phyloP scores from a whole-genome alignment of 2,113 vertebrate genomes.

The Lutjanus erythropterus region DNA sequence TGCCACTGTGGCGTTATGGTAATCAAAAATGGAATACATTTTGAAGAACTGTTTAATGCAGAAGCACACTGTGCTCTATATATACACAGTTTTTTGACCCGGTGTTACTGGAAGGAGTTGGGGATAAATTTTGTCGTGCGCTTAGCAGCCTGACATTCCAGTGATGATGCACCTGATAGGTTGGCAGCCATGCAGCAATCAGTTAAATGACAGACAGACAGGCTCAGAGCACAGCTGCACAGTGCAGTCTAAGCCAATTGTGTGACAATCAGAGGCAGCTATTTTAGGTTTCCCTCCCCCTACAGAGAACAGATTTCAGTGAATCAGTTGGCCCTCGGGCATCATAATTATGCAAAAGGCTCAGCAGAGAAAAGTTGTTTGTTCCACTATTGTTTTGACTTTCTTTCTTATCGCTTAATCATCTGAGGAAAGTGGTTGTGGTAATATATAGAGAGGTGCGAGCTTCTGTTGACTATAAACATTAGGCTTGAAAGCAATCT shows the following conservation, averaged over 20 bases:
- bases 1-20: slow-evolving; percentile 69
- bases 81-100: slow-evolving; percentile 56
- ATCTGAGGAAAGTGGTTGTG: slow-evolving; percentile 69
- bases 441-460: slow-evolving; percentile 68
- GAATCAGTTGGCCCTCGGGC: slow-evolving; percentile 84
- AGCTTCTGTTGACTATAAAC: slow-evolving; percentile 62
- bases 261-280: slow-evolving; percentile 86
- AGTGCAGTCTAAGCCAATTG: slow-evolving; percentile 85
- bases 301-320: slow-evolving; percentile 83
- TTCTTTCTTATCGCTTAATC: slow-evolving; percentile 77
- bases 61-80: slow-evolving; percentile 37
- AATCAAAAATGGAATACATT: slow-evolving; percentile 75
- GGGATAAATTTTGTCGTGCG: slow-evolving; percentile 47
- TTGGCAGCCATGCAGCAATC: slow-evolving; percentile 84
- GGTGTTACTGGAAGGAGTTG: slow-evolving; percentile 56
- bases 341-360: slow-evolving; percentile 84
- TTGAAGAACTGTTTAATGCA: slow-evolving; percentile 58
- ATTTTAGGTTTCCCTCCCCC: slow-evolving; percentile 82
- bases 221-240: slow-evolving; percentile 84
- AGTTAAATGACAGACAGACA: slow-evolving; percentile 85
- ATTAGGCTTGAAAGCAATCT: slow-evolving; percentile 69
- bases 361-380: slow-evolving; percentile 82
- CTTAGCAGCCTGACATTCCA: slow-evolving; percentile 50
- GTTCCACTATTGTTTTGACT: slow-evolving; percentile 82
- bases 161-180: slow-evolving; percentile 82